These are phyloP conservation scores for Pterostichus madidus DNA, from an alignment of 2,888 invertebrate genomes.

Conservation along the genomic window DNA sequence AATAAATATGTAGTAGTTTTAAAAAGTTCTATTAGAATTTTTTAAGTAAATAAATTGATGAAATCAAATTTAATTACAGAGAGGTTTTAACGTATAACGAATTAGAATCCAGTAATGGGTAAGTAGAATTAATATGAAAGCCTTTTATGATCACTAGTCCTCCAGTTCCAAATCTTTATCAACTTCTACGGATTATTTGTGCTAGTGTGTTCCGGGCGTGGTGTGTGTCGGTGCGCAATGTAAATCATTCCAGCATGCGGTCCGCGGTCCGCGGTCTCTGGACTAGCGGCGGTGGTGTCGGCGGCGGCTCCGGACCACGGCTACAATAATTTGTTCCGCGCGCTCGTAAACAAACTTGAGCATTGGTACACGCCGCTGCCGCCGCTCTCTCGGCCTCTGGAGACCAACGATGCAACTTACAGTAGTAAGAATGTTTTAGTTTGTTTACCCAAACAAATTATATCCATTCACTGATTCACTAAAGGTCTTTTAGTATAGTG, in stretches of 20 bases:
- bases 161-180: too few species aligned
- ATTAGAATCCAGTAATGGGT: too few species aligned
- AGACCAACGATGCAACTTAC: constrained; percentile 70
- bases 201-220: constrained; percentile 55
- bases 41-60: too few species aligned
- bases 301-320: constrained; percentile 2
- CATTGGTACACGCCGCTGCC: too few species aligned
- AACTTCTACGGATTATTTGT: neutral
- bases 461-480: neutral
- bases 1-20: too few species aligned
- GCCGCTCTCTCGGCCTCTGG: neutral
- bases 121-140: too few species aligned
- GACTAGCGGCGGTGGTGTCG: constrained; percentile 19
- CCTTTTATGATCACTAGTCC: too few species aligned
- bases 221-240: constrained; percentile 72
- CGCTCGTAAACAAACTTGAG: constrained; percentile 72
- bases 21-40: too few species aligned
- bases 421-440: constrained; percentile 74
- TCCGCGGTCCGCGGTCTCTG: constrained; percentile 68
- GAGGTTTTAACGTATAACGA: too few species aligned
- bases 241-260: constrained; percentile 75
- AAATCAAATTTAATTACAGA: too few species aligned
- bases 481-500: too few species aligned
- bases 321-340: constrained; percentile 74
- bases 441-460: constrained; percentile 69